A percentile compares a stretch with the other conserved stretches of the same genome.
These are phyloP conservation scores for Caretta caretta DNA, from an alignment of 2,113 vertebrate species.

Conservation along the genomic window DNA sequence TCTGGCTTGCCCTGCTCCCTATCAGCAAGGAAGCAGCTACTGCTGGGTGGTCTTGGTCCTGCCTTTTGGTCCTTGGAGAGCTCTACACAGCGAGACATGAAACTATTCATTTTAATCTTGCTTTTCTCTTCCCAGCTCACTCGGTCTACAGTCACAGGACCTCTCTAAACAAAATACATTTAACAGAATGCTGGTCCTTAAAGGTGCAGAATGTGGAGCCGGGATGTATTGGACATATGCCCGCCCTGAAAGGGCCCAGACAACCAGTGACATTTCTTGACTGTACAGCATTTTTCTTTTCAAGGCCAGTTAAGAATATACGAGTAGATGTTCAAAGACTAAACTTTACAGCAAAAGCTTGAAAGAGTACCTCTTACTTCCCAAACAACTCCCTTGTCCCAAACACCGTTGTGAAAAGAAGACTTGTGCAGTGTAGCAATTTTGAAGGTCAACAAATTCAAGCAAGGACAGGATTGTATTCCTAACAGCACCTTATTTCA, in stretches of 20 bases:
- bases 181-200: neutral
- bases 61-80: neutral
- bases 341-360: neutral
- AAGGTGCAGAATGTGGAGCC: neutral
- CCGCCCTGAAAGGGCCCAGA: neutral
- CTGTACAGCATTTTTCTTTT: neutral
- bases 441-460: neutral
- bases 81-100: neutral
- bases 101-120: neutral
- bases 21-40: neutral
- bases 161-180: neutral
- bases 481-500: too few relatives aligned
- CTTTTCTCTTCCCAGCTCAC: neutral
- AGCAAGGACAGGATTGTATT: too few relatives aligned
- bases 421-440: neutral
- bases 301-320: neutral
- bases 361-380: neutral
- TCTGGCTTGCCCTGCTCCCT: neutral
- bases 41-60: neutral
- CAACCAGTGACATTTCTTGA: neutral
- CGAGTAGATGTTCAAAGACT: neutral
- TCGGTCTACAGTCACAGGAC: neutral
- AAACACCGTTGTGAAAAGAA: neutral
- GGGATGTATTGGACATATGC: fast-evolving
- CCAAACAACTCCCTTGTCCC: neutral